Evolutionary conservation across 2,888 invertebrate genomes (phyloP), one percentile per base, ranked within the genome.

Genomic region (Idaea dimidiata): DNA sequence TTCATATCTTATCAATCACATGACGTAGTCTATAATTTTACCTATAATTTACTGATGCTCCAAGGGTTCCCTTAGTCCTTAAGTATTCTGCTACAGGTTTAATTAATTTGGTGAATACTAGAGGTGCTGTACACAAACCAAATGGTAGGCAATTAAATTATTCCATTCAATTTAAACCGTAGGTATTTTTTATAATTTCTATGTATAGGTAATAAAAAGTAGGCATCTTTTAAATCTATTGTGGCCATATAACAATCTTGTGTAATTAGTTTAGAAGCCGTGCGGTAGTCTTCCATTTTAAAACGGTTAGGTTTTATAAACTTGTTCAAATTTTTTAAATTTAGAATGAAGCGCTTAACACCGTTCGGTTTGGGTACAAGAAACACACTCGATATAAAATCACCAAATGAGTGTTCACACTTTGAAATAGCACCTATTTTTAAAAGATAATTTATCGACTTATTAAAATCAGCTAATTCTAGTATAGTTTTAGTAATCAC

Each of bases 221-320:
- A n/a, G n/a, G n/a, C n/a, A n/a, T n/a, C n/a, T n/a, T n/a, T n/a
- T 59, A 14, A 71, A 59, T 57, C 71, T 73, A 72, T 70, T 3
- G 68, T 66, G 2, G 70, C 68, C 62, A 72, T 57, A 43, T 54
- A 72, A 43, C 68, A 53, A n/a, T 61, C 32, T 16, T 58, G 17
- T 16, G 63, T 54, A 32, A 70, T 24, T 58, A 73, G 53, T 54
- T 62, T 71, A 1, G 33, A 24, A 0, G 67, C 73, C 0, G 73
- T 74, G 24, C 73, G 31, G 56, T 67, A 60, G 59, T 74, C 73
- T 58, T 72, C 71, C 72, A 73, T 72, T 65, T 75, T 72, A 62
- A 75, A 73, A 61, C 74, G 72, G 1, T 7, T 4, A 0, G 43
- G 63, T 7, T 7, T 0, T 8, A 72, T 56, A 66, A 67, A 73